Percentiles rank a stretch among this genome's conserved stretches.
These are phyloP conservation scores for Anniella stebbinsi DNA, from an alignment of 2,797 vertebrate species.

Conservation along the genomic window DNA sequence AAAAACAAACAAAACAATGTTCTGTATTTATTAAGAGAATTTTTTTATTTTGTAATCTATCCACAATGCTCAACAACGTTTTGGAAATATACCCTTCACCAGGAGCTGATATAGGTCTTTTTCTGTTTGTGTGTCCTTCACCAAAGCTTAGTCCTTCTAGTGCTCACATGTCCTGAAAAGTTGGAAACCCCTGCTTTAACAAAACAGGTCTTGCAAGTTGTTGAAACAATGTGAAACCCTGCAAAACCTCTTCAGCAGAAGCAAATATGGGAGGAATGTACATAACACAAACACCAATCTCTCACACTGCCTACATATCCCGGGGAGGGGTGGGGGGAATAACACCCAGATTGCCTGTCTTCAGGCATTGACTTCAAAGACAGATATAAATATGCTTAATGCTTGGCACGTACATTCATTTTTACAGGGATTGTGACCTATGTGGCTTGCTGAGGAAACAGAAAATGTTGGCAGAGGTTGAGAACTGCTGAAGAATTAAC, in stretches of 20 bases:
- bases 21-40: too few species aligned
- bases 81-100: too few species aligned
- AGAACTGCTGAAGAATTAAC: neutral
- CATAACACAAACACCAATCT: neutral
- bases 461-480: conserved; percentile 4
- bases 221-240: neutral
- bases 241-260: neutral
- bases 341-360: neutral
- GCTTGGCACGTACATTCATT: neutral
- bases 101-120: too few species aligned
- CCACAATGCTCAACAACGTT: too few species aligned
- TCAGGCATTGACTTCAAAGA: neutral
- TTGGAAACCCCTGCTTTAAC: neutral
- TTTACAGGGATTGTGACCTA: conserved; percentile 9
- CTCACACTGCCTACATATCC: neutral
- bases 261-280: neutral
- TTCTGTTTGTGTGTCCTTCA: too few species aligned
- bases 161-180: too few species aligned
- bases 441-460: conserved; percentile 13
- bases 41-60: too few species aligned
- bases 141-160: too few species aligned
- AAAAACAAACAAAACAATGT: too few species aligned
- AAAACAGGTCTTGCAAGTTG: neutral
- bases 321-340: rapidly evolving
- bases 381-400: conserved; percentile 10